Base-by-base conservation (phyloP, 2,797 vertebrate species). In the Gastrophryne carolinensis region DNA sequence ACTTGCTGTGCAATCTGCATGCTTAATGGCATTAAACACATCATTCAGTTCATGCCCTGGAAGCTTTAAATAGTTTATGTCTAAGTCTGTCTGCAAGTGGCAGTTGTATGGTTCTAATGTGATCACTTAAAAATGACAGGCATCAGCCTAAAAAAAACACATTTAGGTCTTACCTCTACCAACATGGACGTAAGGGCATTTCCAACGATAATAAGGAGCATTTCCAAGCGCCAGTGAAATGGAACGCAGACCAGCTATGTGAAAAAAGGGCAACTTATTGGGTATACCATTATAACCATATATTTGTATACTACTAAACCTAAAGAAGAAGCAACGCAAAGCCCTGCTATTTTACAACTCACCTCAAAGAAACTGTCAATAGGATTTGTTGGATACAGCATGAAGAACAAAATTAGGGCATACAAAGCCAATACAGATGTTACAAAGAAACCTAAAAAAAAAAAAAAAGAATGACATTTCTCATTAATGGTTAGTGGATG, bases 241-340 rank as follows among this genome's bases (percentile, higher is more conserved):
- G 98, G 98, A 81, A 99, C 87, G 81, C 95, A 98, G 39, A 96
- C 93, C 27, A 98, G 91, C 97, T 99, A 81, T 2, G 79, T 54
- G 63, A 57, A 60, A 80, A 78, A 78, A 79, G 34, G 53, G 29
- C 83, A 71, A 82, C n/a, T n/a, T n/a, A n/a, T n/a, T n/a, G n/a
- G n/a, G n/a, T n/a, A n/a, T n/a, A n/a, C n/a, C n/a, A n/a, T n/a
- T n/a, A n/a, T n/a, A n/a, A n/a, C n/a, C n/a, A n/a, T n/a, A n/a
- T n/a, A n/a, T n/a, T n/a, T n/a, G n/a, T n/a, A n/a, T n/a, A n/a
- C n/a, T n/a, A n/a, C n/a, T n/a, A n/a, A n/a, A n/a, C n/a, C n/a
- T n/a, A n/a, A n/a, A n/a, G n/a, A n/a, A n/a, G n/a, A n/a, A n/a
- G n/a, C n/a, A n/a, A n/a, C n/a, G n/a, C n/a, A n/a, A n/a, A n/a